Base-by-base conservation (phyloP, 2,113 vertebrate genomes). In the Notechis scutatus region DNA sequence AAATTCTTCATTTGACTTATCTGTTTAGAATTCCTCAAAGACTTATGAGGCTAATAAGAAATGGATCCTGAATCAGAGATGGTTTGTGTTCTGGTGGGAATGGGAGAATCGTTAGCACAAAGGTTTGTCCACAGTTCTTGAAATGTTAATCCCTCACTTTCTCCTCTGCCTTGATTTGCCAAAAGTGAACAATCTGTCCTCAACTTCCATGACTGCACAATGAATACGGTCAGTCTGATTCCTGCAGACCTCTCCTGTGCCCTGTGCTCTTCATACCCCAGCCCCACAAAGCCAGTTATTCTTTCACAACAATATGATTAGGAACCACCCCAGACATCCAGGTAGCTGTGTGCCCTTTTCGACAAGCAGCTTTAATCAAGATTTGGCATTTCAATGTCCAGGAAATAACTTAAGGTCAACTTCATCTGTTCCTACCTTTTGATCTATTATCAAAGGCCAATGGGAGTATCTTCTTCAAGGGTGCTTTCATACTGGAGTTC, bases 51-150 rank as follows among this genome's bases (percentile, higher is more conserved):
- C 95, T 91, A 5, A 52, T 4, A 91, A 93, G 95, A 94, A 94
- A 87, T 56, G 88, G 93, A 87, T 92, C 95, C 95, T 90, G 96
- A 64, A 89, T 24, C 34, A 42, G 57, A 52, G 34, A 88, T 10
- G 18, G 7, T 90, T 95, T 96, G 95, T 96, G 95, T 95, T 50
- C 87, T 91, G 85, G 14, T 95, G 95, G 96, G 96, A 95, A 81
- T 42, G 95, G 94, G 0, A 24, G 29, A 45, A 89, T 93, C 59
- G 93, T 93, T 4, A 11, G 88, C 5, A 85, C 34, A 29, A 81
- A 64, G 89, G 91, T 92, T 94, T 23, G 5, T 57, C 54, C 45
- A 20, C 45, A 85, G 74, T 24, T 93, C 52, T 9, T 52, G 90
- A 61, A 74, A 92, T 29, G 39, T 69, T 61, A 86, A 81, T 26